A percentile compares a stretch with the other conserved stretches of the same genome.
These are phyloP conservation scores for Dolichomitus sp. DNA, from an alignment of 2,888 invertebrate species.

Conservation along the genomic window DNA sequence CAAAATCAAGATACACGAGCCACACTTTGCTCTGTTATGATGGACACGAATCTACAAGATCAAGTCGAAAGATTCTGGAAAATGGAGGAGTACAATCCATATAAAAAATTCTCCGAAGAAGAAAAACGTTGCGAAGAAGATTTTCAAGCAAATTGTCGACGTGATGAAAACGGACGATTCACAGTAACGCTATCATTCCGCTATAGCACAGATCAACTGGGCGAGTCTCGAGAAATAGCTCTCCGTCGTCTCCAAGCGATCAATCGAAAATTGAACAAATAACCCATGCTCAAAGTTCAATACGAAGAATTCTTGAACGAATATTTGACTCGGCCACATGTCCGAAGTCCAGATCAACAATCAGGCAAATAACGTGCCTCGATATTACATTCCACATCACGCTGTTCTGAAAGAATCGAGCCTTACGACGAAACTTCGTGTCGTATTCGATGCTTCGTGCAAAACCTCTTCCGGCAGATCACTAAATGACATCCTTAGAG, in stretches of 20 bases:
- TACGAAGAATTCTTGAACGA: slow-evolving; percentile 38
- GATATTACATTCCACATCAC: slow-evolving; percentile 61
- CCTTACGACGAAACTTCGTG: slow-evolving; percentile 68
- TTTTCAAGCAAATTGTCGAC: background rate
- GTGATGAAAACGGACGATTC: too few species aligned
- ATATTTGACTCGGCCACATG: slow-evolving; percentile 36
- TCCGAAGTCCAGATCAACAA: background rate
- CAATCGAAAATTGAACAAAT: slow-evolving; percentile 19
- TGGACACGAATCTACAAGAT: slow-evolving; percentile 5
- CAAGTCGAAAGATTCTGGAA: slow-evolving; percentile 42
- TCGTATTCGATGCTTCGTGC: slow-evolving; percentile 46
- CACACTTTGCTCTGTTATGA: background rate
- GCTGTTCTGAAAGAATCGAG: slow-evolving; percentile 62
- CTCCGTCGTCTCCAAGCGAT: slow-evolving; percentile 7
- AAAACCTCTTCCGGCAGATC: slow-evolving; percentile 44
- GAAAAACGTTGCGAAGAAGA: slow-evolving; percentile 43
- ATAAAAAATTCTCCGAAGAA: slow-evolving; percentile 29
- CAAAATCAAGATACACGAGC: background rate
- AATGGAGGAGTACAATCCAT: slow-evolving; percentile 22
- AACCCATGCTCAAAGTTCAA: background rate
- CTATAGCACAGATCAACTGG: slow-evolving; percentile 9
- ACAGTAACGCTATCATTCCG: too few species aligned
- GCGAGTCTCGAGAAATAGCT: slow-evolving; percentile 34
- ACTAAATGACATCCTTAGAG: slow-evolving; percentile 64
- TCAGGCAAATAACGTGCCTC: background rate